A percentile compares a stretch with the other conserved stretches of the same genome.
Evolutionary conservation across 1,140 invertebrate species (phyloP).

Genomic region (Monomorium pharaonis): DNA sequence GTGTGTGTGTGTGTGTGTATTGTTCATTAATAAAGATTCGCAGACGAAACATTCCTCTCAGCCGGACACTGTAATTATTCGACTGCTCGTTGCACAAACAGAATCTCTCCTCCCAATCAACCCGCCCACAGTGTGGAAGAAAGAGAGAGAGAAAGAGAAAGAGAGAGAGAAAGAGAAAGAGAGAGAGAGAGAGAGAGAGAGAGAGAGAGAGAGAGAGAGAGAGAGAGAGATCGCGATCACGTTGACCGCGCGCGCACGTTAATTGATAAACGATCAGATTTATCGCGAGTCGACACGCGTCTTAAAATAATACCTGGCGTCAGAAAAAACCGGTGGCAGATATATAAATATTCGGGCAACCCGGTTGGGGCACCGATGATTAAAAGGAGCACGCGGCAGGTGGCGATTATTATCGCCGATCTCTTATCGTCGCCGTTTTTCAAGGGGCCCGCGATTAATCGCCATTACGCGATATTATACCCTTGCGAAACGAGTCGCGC

Average conservation of each 20-base stretch:
- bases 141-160: no score
- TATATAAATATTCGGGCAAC: conserved; percentile 51
- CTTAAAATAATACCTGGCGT: conserved; percentile 46
- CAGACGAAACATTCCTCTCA: conserved; percentile 39
- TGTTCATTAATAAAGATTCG: conserved; percentile 55
- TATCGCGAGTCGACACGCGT: conserved; percentile 52
- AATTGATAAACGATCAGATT: conserved; percentile 58
- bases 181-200: no score
- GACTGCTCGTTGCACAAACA: conserved; percentile 6
- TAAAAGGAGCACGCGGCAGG: conserved; percentile 51
- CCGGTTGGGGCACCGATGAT: conserved; percentile 24
- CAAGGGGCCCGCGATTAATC: conserved; percentile 56
- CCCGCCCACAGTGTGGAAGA: no score
- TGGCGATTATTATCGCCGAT: conserved; percentile 56
- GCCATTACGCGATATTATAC: conserved; percentile 67
- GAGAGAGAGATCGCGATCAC: conserved; percentile 26
- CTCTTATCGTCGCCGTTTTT: conserved; percentile 50
- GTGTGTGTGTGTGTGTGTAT: no score
- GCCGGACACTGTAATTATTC: conserved; percentile 45
- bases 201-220: no score
- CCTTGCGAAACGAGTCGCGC: conserved; percentile 59
- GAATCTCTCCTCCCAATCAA: not conserved
- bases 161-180: no score
- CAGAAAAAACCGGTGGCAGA: conserved; percentile 34
- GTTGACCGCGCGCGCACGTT: conserved; percentile 21